phyloP scores from a whole-genome alignment of 2,888 invertebrate species.

The Augochlorella aurata region DNA sequence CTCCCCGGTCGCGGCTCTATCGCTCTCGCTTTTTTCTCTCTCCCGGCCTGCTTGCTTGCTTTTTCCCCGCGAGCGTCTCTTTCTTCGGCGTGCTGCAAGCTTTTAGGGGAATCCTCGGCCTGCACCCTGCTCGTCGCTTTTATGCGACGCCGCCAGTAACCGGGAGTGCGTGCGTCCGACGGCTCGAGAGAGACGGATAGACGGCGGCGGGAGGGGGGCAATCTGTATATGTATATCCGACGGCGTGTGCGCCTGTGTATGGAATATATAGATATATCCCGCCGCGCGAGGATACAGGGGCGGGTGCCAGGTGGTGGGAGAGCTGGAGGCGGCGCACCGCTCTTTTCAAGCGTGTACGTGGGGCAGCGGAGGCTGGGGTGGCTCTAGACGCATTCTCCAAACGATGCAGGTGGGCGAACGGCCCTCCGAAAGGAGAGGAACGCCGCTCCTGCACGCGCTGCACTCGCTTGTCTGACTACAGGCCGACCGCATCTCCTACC shows the following conservation, averaged over 20 bases:
- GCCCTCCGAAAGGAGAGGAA: conserved; percentile 54
- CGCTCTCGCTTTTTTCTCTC: background rate
- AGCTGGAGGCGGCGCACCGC: conserved; percentile 74
- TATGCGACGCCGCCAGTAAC: conserved; percentile 63
- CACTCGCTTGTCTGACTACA: conserved; percentile 70
- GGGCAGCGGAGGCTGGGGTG: conserved; percentile 62
- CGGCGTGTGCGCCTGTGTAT: conserved; percentile 10
- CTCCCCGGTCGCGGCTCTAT: conserved; percentile 1
- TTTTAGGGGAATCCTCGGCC: conserved; percentile 64
- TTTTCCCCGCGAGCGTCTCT: conserved; percentile 60
- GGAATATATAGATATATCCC: background rate
- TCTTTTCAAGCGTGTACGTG: conserved; percentile 67
- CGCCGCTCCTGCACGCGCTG: conserved; percentile 62
- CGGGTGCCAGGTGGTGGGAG: conserved; percentile 71
- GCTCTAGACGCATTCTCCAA: conserved; percentile 68
- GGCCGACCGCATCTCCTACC: conserved; percentile 56
- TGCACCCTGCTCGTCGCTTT: conserved; percentile 58
- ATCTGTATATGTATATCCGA: conserved; percentile 25
- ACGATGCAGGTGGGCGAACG: conserved; percentile 68
- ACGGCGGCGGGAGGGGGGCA: conserved; percentile 25
- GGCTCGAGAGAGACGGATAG: conserved; percentile 48
- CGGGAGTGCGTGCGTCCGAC: conserved; percentile 52
- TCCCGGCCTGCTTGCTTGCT: conserved; percentile 34
- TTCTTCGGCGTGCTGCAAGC: conserved; percentile 63
- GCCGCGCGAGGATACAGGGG: conserved; percentile 69